Evolutionary conservation across 2,797 vertebrate genomes (phyloP), one percentile per base, ranked within the genome.

Genomic region (Darevskia nairensis): DNA sequence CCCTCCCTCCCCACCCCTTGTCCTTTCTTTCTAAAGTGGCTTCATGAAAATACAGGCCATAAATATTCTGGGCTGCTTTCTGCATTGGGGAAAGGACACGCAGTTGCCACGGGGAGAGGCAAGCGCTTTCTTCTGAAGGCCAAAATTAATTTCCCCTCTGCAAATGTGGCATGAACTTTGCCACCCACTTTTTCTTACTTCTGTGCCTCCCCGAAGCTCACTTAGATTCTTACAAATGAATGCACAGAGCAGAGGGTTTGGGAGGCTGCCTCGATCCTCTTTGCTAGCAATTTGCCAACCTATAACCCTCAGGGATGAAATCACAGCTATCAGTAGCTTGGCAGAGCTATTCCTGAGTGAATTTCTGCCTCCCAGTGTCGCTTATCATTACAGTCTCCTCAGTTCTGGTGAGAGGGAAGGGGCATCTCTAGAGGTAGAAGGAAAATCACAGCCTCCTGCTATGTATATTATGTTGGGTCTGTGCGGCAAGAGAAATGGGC

Each of bases 41-140:
- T 3, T 93, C 94, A 75, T 90, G 92, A 94, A 95, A 94, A 90
- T 84, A 32, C 84, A 91, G 71, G 82, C 19, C 84, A 11, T 91
- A 91, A 86, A 55, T 83, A 89, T 91, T 91, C 89, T 92, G 1
- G 8, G 90, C 88, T 68, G 35, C 7, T 21, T 61, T n/a, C 55
- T 88, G 50, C 59, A 17, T 84, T 32, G 84, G 64, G 61, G 0
- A 5, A 61, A 19, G 59, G 61, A n/a, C n/a, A 41, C 3, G 0
- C 55, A 29, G 2, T 66, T 15, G 79, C 44, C n/a, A 11, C 72
- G 0, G 13, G 1, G 0, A 71, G 68, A 71, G 46, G 13, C 55
- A 41, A 84, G 72, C n/a, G 2, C n/a, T 82, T 35, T 21, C 50
- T 84, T 86, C 86, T 9, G 9, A 41, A 86, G 75, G 61, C 64